Evolutionary conservation across 64 coral and sea anemone genomes (phyloP).

Genomic region (Montipora foliosa): DNA sequence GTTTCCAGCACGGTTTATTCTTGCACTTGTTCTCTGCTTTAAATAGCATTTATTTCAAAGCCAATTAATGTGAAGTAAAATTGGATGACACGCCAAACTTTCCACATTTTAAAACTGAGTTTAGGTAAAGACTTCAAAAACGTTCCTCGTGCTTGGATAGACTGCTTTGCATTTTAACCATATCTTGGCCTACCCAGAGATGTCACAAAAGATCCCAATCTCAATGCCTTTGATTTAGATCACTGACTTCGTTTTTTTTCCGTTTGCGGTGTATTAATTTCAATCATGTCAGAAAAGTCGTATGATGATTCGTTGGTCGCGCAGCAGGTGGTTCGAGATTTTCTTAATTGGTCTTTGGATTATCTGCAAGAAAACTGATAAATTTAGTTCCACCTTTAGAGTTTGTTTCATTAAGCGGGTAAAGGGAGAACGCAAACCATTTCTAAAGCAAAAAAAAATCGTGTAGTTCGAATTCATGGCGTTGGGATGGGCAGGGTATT

Average conservation of each 20-base stretch:
- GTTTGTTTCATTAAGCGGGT: not conserved
- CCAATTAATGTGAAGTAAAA: too few species aligned
- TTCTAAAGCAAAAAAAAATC: not conserved
- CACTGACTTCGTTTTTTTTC: not conserved
- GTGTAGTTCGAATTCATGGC: not conserved
- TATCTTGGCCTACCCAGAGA: not conserved
- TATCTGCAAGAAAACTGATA: conserved; percentile 21
- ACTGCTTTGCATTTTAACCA: not conserved
- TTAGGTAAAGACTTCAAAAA: not conserved
- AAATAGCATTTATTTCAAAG: too few species aligned
- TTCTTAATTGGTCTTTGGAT: conserved; percentile 33
- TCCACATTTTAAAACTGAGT: too few species aligned
- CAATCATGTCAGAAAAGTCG: not conserved
- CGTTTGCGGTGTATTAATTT: not conserved
- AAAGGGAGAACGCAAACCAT: not conserved
- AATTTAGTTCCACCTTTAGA: not conserved
- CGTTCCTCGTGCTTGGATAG: not conserved
- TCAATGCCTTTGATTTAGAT: not conserved
- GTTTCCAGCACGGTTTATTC: too few species aligned
- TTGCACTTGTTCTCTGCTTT: too few species aligned
- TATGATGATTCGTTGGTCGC: not conserved
- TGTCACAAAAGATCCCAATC: not conserved
- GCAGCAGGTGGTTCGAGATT: not conserved
- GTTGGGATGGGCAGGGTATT: conserved; percentile 18
- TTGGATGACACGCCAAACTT: too few species aligned